Base-by-base conservation (phyloP, 2,797 vertebrate species). In the Pipistrellus kuhlii region DNA sequence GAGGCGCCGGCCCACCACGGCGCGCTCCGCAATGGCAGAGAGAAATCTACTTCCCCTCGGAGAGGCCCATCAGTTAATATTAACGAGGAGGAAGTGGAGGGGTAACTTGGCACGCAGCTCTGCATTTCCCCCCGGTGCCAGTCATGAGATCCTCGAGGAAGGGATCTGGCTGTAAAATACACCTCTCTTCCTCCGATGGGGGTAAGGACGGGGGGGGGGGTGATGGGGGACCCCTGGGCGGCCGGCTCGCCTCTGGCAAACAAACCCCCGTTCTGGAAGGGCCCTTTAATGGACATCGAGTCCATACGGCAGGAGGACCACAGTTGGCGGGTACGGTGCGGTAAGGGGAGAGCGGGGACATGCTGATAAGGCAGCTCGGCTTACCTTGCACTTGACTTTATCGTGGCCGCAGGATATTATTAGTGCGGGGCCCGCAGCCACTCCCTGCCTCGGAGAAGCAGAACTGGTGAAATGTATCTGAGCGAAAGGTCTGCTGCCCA, bases 321-420 rank as follows among this genome's bases (percentile, higher is more conserved):
- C 97, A 98, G 97, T 98, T 98, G 98, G 98, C 97, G 98, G 97
- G 98, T 98, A 97, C 92, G 51, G 97, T 96, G 97, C 97, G 98
- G 98, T 98, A 98, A 98, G 97, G 85, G 96, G 98, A 98, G 97
- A 98, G 97, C 97, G 97, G 68, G 96, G 98, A 98, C 98, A 98
- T 93, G 97, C 98, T 98, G 98, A 98, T 98, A 98, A 98, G 98
- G 97, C 97, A 91, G 98, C 98, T 98, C 96, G 62, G 97, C 98
- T 98, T 98, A 98, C 98, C 97, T 97, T 97, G 98, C 98, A 98
- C 98, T 97, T 98, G 98, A 98, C 98, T 98, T 98, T 98, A 98
- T 98, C 98, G 96, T 98, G 98, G 98, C 97, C 95, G 97, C 98
- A 97, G 98, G 98, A 98, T 98, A 98, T 98, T 98, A 97, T 98